Evolutionary conservation across 2,888 invertebrate genomes (phyloP).

Genomic region (Euphydryas editha): DNA sequence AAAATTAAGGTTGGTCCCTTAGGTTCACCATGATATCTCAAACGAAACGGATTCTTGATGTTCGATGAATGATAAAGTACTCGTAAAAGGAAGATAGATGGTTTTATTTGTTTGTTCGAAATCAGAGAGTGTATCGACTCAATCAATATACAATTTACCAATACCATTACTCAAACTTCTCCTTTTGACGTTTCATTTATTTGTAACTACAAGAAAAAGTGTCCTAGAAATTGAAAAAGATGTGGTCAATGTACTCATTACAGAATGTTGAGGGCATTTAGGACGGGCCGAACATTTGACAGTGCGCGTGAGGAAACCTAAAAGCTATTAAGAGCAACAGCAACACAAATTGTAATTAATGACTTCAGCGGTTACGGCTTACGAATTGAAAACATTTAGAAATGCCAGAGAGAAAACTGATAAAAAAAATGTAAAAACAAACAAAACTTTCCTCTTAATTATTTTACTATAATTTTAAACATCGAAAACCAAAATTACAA

Average conservation of each 20-base stretch:
- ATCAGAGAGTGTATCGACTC: neutral
- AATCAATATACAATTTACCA: too few relatives aligned
- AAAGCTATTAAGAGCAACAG: constrained; percentile 46
- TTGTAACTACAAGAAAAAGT: neutral
- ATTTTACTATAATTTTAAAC: neutral
- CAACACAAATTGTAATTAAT: constrained; percentile 61
- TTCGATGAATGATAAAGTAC: neutral
- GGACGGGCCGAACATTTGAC: constrained; percentile 36
- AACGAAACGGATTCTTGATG: neutral
- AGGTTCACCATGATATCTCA: constrained; percentile 14
- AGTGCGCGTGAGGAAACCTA: constrained; percentile 48
- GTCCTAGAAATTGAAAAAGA: constrained; percentile 2
- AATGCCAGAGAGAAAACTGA: neutral
- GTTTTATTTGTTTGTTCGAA: neutral
- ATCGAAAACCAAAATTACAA: neutral
- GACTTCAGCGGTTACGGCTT: constrained; percentile 51
- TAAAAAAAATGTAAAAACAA: neutral
- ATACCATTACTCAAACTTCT: too few relatives aligned
- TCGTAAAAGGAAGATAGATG: neutral
- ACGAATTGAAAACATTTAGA: constrained; percentile 6
- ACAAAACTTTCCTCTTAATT: neutral
- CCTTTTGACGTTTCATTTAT: neutral
- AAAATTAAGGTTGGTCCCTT: constrained; percentile 22
- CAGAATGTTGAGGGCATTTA: constrained; percentile 29
- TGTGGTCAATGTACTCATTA: constrained; percentile 18